phyloP scores from a whole-genome alignment of 2,888 invertebrate species.

The Gnatocerus cornutus region DNA sequence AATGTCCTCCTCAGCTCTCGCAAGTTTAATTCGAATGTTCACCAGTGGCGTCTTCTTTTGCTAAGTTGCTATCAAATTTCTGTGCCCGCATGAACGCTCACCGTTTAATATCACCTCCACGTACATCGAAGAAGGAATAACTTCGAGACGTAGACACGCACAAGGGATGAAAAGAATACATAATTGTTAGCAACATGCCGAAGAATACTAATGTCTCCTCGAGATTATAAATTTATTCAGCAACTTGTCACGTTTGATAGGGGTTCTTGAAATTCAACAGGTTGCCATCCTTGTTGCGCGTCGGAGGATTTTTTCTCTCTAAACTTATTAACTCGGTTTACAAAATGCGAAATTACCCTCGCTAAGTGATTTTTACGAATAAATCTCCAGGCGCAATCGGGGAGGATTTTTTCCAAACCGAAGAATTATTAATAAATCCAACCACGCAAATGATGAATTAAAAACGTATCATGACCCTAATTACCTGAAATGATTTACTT shows the following conservation, averaged over 20 bases:
- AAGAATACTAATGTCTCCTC: conserved; percentile 53
- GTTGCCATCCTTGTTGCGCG: conserved; percentile 42
- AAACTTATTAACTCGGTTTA: conserved; percentile 36
- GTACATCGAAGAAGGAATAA: conserved; percentile 53
- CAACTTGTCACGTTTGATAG: conserved; percentile 50
- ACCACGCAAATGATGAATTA: conserved; percentile 40
- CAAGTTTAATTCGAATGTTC: conserved; percentile 7
- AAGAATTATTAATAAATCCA: conserved; percentile 29
- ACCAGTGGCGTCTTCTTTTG: background rate
- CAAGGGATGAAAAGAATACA: conserved; percentile 58
- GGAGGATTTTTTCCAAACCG: background rate
- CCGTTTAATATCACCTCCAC: conserved; percentile 50
- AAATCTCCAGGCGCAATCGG: background rate
- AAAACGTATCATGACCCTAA: conserved; percentile 32
- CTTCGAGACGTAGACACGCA: conserved; percentile 53
- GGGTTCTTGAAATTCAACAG: conserved; percentile 53
- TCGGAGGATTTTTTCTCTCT: conserved; percentile 17
- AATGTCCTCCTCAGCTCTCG: conserved; percentile 4
- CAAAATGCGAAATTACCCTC: conserved; percentile 9
- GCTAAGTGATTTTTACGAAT: conserved; percentile 2
- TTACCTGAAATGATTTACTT: background rate
- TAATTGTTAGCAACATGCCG: conserved; percentile 55
- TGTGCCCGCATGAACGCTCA: conserved; percentile 37
- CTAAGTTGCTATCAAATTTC: conserved; percentile 34
- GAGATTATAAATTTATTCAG: conserved; percentile 52